Base-by-base conservation (phyloP, 1,140 invertebrate species). In the Drosophila tristis region DNA sequence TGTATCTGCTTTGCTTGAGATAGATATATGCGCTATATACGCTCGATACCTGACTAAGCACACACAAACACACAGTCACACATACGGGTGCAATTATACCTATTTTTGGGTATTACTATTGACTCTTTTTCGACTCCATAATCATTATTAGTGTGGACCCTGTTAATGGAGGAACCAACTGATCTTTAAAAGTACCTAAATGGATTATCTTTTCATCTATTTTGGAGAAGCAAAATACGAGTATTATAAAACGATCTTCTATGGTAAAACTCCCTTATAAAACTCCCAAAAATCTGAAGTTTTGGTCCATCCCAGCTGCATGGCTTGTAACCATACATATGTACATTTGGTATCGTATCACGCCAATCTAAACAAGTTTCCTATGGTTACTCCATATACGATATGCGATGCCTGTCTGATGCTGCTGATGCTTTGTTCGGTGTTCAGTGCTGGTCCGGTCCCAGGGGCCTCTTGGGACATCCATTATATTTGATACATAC, bases 361-460 rank as follows among this genome's bases (percentile, higher is more conserved):
- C 23, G 45, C 58, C 73, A 80, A 75, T 64, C 81, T 50, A 84
- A 85, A 86, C 81, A 73, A 80, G 81, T 85, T 86, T 86, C 56
- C 35, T 61, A 67, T 64, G 54, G 60, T 42, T 78, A 67, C 62
- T 67, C 58, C 75, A 65, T 70, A 70, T 66, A 58, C 59, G 56
- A 51, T 67, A 45, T 16, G 49, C 51, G 49, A 25, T 58, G 66
- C 29, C 26, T 6, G 26, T 2, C 31, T 3, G 51, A 48, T 23
- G 54, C 47, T 58, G 29, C 16, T 25, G 49, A 29, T 31, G 29
- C 43, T 29, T 25, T 39, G 35, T 31, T 31, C 31, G 31, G 31
- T 9, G 8, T 31, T 9, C 31, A 31, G 8, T 39, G 35, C 16
- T 47, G 42, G 20, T 71, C 48, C 47, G 78, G 74, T 72, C 71